phyloP scores from a whole-genome alignment of 1,140 invertebrate genomes.

The Plodia interpunctella region DNA sequence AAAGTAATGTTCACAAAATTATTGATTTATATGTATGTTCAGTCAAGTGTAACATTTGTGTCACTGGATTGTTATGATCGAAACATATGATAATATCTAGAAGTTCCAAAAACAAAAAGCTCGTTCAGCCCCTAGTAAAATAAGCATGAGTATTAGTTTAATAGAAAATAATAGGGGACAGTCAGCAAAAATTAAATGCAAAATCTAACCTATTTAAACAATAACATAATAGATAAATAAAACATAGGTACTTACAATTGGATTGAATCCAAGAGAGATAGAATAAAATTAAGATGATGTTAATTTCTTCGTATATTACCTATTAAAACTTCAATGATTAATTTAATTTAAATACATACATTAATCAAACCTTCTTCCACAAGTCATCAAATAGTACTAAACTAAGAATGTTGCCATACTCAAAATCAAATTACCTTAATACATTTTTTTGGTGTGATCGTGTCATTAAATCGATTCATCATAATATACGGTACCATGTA shows the following conservation, averaged over 20 bases:
- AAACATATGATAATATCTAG: conserved; percentile 24
- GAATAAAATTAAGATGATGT: conserved; percentile 8
- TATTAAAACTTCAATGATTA: no score
- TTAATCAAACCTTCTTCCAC: no score
- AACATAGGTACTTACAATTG: conserved; percentile 51
- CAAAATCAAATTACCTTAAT: no score
- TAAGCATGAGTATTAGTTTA: conserved; percentile 54
- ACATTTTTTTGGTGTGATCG: no score
- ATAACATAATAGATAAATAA: conserved; percentile 25
- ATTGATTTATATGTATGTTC: conserved; percentile 31
- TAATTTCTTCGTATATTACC: not conserved
- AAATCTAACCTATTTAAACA: conserved; percentile 70
- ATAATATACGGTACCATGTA: no score
- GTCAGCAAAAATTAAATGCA: conserved; percentile 66
- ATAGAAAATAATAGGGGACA: conserved; percentile 57
- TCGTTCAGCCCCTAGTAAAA: conserved; percentile 65
- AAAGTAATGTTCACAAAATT: conserved; percentile 8
- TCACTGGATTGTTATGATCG: conserved; percentile 4
- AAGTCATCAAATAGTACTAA: no score
- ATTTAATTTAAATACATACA: no score
- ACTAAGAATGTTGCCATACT: no score
- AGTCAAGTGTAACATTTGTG: conserved; percentile 24
- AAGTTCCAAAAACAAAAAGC: conserved; percentile 62
- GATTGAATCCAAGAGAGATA: conserved; percentile 28
- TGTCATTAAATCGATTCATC: no score